These are phyloP conservation scores for Babyrousa celebensis DNA, from an alignment of 2,797 vertebrate species.

Conservation along the genomic window DNA sequence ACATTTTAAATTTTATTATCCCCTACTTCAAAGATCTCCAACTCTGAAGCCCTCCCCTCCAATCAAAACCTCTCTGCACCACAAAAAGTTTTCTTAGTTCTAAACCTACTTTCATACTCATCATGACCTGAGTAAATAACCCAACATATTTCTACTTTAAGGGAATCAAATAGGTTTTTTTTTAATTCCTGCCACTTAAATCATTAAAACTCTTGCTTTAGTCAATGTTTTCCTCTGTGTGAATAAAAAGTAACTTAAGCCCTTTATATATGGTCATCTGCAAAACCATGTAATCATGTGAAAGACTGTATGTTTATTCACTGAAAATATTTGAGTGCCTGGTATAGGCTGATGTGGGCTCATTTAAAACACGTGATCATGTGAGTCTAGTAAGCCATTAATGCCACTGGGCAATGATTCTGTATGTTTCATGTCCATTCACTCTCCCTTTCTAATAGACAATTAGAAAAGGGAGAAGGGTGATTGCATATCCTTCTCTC, in stretches of 20 bases:
- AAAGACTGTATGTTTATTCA: not conserved
- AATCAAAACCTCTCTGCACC: not conserved
- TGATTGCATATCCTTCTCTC: not conserved
- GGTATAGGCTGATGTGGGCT: not conserved
- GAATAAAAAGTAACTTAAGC: not conserved
- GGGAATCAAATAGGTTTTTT: not conserved
- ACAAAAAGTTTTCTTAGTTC: not conserved
- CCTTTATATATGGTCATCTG: not conserved
- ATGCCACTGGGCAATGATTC: not conserved
- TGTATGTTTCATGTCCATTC: not conserved
- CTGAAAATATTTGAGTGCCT: not conserved
- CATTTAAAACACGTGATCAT: not conserved
- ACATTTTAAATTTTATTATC: slow-evolving; percentile 45
- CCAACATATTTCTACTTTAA: not conserved
- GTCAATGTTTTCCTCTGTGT: not conserved
- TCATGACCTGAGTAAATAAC: not conserved
- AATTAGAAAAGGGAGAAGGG: too few relatives aligned
- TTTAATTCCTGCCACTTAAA: not conserved
- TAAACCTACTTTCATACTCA: not conserved
- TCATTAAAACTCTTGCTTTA: not conserved
- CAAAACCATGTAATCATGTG: not conserved
- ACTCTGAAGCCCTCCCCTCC: not conserved
- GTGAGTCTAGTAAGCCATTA: not conserved
- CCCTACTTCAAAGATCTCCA: not conserved
- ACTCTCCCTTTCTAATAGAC: not conserved